Percentiles rank a stretch among this genome's conserved stretches.
Conservation (phyloP, 2,888 invertebrate genomes). For the Dione juno region DNA sequence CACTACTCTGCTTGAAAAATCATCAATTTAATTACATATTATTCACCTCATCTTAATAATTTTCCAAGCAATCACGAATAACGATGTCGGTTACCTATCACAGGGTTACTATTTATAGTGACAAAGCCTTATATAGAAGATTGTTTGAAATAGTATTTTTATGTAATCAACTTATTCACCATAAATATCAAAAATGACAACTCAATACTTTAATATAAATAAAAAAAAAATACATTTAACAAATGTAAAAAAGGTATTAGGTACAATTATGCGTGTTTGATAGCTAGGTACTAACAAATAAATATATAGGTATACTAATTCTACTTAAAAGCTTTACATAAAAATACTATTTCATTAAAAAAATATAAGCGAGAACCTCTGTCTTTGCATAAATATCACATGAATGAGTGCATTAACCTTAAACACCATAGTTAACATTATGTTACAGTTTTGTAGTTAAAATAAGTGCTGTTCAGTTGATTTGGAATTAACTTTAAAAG, state of each 20-base stretch:
- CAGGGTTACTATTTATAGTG: conserved; percentile 56
- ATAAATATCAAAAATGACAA: too few species aligned
- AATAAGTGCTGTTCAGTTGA: conserved; percentile 48
- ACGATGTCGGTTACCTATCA: conserved; percentile 60
- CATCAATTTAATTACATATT: conserved; percentile 22
- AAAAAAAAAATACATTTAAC: too few species aligned
- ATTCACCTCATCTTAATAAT: conserved; percentile 37
- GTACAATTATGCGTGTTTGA: too few species aligned
- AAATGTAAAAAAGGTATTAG: too few species aligned
- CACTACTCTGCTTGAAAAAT: conserved; percentile 38
- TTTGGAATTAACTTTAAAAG: not conserved
- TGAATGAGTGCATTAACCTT: conserved; percentile 73
- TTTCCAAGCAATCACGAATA: conserved; percentile 49
- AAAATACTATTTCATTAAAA: conserved; percentile 27
- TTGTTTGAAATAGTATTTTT: conserved; percentile 37
- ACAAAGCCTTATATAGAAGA: conserved; percentile 43
- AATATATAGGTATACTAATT: not conserved
- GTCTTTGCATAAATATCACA: conserved; percentile 67
- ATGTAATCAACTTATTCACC: conserved; percentile 28
- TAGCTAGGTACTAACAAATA: too few species aligned
- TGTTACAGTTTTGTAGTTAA: not conserved
- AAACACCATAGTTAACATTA: conserved; percentile 11
- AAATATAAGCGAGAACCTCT: conserved; percentile 43
- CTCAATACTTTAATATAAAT: too few species aligned
- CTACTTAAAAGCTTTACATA: not conserved